A percentile compares a stretch with the other conserved stretches of the same genome.
These are phyloP conservation scores for Furcifer pardalis DNA, from an alignment of 2,797 vertebrate genomes.

Conservation along the genomic window DNA sequence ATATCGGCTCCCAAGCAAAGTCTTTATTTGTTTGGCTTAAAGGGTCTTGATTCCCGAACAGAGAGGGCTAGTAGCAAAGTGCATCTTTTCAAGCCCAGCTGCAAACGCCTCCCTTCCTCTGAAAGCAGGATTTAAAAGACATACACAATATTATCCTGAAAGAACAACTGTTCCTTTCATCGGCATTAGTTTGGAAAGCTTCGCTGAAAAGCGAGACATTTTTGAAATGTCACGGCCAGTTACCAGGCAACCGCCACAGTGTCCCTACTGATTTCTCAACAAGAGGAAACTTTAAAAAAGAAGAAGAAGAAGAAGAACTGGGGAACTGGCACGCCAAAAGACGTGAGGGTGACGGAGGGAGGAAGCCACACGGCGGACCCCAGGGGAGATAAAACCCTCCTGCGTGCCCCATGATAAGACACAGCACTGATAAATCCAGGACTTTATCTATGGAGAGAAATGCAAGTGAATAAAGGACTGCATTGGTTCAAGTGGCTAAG, in stretches of 20 bases:
- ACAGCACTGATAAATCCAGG: too few relatives aligned
- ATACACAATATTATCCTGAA: slow-evolving; percentile 11
- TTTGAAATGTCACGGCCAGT: slow-evolving; percentile 18
- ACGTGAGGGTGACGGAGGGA: not conserved
- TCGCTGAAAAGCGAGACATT: slow-evolving; percentile 14
- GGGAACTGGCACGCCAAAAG: not conserved
- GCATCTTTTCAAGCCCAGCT: not conserved
- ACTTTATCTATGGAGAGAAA: too few relatives aligned
- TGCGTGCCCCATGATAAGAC: too few relatives aligned
- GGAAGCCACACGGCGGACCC: not conserved
- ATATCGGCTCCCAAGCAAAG: not conserved
- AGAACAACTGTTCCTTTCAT: slow-evolving; percentile 18
- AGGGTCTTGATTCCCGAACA: not conserved
- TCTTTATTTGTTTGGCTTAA: not conserved
- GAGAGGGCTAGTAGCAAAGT: not conserved
- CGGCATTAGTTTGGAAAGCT: slow-evolving; percentile 7
- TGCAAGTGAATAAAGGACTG: too few relatives aligned
- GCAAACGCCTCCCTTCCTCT: not conserved
- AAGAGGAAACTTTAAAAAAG: not conserved
- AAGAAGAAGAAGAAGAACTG: too few relatives aligned
- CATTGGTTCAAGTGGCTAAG: too few relatives aligned
- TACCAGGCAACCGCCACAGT: slow-evolving; percentile 21
- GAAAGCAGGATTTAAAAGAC: not conserved
- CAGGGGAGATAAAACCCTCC: too few relatives aligned
- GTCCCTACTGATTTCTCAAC: not conserved